Conservation (phyloP, 2,888 invertebrate genomes). For the Monochamus alternatus region DNA sequence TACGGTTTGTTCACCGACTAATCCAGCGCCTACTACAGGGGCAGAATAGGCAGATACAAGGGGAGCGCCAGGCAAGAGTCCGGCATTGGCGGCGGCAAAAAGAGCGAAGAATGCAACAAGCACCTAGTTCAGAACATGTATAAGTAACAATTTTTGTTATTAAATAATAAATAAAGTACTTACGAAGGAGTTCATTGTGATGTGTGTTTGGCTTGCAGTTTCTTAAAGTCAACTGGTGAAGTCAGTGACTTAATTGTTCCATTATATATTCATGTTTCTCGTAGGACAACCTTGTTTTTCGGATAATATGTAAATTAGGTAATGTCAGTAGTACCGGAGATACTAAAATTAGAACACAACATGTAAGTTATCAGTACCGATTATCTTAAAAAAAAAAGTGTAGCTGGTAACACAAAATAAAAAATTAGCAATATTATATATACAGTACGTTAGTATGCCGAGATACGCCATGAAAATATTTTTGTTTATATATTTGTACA, state of each 20-base stretch:
- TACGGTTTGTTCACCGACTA: not conserved
- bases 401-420: not conserved
- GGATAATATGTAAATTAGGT: not conserved
- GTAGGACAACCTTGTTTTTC: conserved; percentile 1
- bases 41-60: conserved; percentile 44
- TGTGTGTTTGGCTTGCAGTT: not conserved
- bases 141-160: not conserved
- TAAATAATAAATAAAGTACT: not conserved
- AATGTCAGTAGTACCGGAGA: not conserved
- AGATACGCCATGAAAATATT: no score
- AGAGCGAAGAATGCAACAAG: conserved; percentile 58
- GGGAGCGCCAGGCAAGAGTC: conserved; percentile 35
- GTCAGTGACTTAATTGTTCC: not conserved
- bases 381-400: not conserved
- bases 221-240: not conserved
- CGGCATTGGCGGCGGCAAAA: conserved; percentile 57
- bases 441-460: no score
- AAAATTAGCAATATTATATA: no score
- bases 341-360: not conserved
- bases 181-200: conserved; percentile 8
- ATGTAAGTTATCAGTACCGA: not conserved
- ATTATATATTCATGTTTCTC: not conserved
- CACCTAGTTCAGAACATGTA: conserved; percentile 40
- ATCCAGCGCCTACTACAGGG: conserved; percentile 22
- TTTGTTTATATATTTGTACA: no score